These are phyloP conservation scores for Drosophila varians DNA, from an alignment of 1,140 invertebrate genomes.

Conservation along the genomic window DNA sequence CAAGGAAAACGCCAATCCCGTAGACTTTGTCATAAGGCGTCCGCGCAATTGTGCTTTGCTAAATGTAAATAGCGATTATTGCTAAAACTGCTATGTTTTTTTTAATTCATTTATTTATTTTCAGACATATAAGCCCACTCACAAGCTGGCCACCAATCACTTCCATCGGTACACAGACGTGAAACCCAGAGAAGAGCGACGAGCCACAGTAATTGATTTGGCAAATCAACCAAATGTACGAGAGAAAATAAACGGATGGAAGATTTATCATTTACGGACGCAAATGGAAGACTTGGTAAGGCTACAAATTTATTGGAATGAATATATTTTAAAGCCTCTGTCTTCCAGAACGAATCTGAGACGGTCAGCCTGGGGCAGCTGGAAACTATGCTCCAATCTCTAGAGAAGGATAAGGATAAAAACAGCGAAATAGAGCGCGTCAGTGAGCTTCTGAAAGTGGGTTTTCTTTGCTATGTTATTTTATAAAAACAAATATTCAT, in stretches of 20 bases:
- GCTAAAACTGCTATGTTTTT: no score
- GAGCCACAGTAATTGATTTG: slow-evolving; percentile 93
- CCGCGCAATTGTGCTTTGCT: slow-evolving; percentile 77
- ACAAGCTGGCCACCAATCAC: slow-evolving; percentile 89
- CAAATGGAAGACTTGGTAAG: slow-evolving; percentile 96
- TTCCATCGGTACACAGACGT: slow-evolving; percentile 95
- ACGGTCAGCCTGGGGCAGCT: slow-evolving; percentile 87
- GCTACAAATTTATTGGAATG: neutral
- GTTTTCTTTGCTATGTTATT: neutral
- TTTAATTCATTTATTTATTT: neutral
- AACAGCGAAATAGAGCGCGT: slow-evolving; percentile 88
- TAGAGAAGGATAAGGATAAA: slow-evolving; percentile 87
- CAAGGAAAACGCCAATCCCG: slow-evolving; percentile 81
- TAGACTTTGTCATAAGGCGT: slow-evolving; percentile 74
- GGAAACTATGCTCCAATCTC: slow-evolving; percentile 86
- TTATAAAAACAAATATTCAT: neutral
- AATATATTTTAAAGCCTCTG: neutral
- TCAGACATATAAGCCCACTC: slow-evolving; percentile 83
- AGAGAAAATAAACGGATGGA: slow-evolving; percentile 97
- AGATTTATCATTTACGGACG: slow-evolving; percentile 94
- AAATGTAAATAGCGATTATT: slow-evolving; percentile 67
- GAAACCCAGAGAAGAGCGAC: slow-evolving; percentile 92
- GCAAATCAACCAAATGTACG: slow-evolving; percentile 94
- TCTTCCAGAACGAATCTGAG: slow-evolving; percentile 64
- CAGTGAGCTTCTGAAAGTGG: slow-evolving; percentile 91